Base-by-base conservation (phyloP, 1,140 invertebrate genomes). In the Heliconius himera region DNA sequence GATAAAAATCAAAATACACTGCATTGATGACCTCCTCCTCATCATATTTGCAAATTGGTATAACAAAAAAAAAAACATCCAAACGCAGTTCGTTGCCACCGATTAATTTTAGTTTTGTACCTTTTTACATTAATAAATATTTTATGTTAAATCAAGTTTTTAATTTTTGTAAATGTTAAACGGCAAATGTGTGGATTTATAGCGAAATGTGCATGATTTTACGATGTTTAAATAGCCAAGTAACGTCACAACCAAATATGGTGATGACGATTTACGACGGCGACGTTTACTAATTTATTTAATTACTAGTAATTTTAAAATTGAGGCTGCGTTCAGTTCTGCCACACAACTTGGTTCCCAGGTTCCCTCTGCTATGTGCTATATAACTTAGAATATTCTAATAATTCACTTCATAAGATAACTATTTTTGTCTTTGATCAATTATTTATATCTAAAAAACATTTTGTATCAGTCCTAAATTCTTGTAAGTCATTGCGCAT, bases 11-110 rank as follows among this genome's bases (percentile, higher is more conserved):
- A 20, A 26, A 60, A 60, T 8, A 26, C 56, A 26, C n/a, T 26
- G 56, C 22, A 60, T 26, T 26, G 9, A 60, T 26, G 22, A 60
- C 22, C 56, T 56, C n/a, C 56, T 26, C 56, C 56, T 60, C 8
- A 22, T 29, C 60, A 36, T 36, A 72, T 72, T 72, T 22, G 49
- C 20, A 73, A 73, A 73, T 56, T 81, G 54, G n/a, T 38, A 56
- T 70, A 78, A 72, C 18, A 29, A 60, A 20, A 70, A 74, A 73
- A 71, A 51, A 46, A 13, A 81, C 70, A 73, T 13, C 29, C 29
- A 5, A 56, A 22, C 41, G 70, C 72, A 81, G 80, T 75, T 75
- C 80, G 73, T 81, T 81, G 80, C 41, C 80, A 75, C 60, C 76
- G 46, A 79, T 75, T 75, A 75, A 71, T 71, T 70, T 56, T 26